phyloP scores from a whole-genome alignment of 92 coral and sea anemone genomes.

The Galaxea fascicularis region DNA sequence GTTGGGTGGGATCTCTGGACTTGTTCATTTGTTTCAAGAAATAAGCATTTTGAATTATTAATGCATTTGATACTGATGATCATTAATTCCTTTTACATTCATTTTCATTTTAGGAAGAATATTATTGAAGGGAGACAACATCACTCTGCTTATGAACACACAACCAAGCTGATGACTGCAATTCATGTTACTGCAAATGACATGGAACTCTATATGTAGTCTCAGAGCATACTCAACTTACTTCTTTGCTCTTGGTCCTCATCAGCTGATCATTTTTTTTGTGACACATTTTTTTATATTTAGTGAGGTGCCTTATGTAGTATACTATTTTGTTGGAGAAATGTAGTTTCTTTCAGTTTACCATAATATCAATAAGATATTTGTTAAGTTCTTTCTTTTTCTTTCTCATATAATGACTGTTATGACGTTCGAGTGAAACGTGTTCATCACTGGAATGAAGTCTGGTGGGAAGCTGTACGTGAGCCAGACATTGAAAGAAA shows the following conservation, averaged over 20 bases:
- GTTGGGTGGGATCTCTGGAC: no score
- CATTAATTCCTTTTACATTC: no score
- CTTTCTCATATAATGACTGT: no score
- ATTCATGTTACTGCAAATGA: neutral
- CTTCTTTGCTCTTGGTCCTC: neutral
- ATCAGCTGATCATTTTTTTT: neutral
- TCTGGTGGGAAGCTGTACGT: no score
- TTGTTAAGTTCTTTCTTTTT: no score
- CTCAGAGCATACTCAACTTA: neutral
- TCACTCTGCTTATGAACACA: slow-evolving; percentile 93
- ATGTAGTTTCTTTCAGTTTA: neutral
- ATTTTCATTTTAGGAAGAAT: slow-evolving; percentile 83
- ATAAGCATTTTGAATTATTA: no score
- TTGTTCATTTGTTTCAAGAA: no score
- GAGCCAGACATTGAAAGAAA: no score
- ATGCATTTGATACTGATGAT: no score
- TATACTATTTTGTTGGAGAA: neutral
- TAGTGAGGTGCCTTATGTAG: neutral
- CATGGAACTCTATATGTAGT: slow-evolving; percentile 9
- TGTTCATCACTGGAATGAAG: no score
- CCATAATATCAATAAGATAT: neutral
- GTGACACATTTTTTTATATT: neutral
- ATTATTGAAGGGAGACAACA: slow-evolving; percentile 94
- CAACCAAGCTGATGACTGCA: slow-evolving; percentile 57
- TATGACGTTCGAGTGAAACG: no score